Base-by-base conservation (phyloP, 2,113 vertebrate species). In the Xenopus borealis region DNA sequence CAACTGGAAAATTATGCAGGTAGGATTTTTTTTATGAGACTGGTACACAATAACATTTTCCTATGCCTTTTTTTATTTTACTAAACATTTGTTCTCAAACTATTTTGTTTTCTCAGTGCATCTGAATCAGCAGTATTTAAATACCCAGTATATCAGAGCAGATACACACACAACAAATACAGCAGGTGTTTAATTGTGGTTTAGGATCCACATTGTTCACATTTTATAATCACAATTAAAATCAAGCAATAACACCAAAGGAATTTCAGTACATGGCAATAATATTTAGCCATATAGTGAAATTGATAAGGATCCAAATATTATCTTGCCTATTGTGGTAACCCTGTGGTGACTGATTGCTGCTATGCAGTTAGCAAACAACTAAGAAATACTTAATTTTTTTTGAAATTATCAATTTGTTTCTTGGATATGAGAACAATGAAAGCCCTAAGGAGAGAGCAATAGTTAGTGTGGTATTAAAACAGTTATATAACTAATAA, bases 401-500 rank as follows among this genome's bases (percentile, higher is more conserved):
- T 92, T 91, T 91, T 89, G 91, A 93, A 93, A 95, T 93, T 93
- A 95, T 95, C 94, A 94, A 93, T 95, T 94, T 93, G 94, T 92
- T 94, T 92, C 92, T 88, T 88, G 91, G 88, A 90, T 89, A 91
- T 90, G 88, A 92, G 93, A 96, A 93, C 90, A 92, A 87, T 91
- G 81, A 89, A 91, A 93, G 91, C 92, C 94, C 92, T 88, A 80
- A 88, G 95, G 94, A 95, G 88, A 91, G 85, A 80, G 87, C 91
- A 91, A 93, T 95, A 94, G 94, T 95, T 94, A 94, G 94, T 86
- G 92, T 94, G 94, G 94, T 95, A 94, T 94, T 94, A 93, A 95
- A 96, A 95, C 93, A 96, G 92, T 95, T 94, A 89, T 92, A 92
- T 95, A 96, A 94, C 93, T 93, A 94, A 94, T 97, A 98, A 95